Percentiles rank a stretch among this genome's conserved stretches.
Evolutionary conservation across 2,888 invertebrate genomes (phyloP).

Genomic region (Embidobia sp.): DNA sequence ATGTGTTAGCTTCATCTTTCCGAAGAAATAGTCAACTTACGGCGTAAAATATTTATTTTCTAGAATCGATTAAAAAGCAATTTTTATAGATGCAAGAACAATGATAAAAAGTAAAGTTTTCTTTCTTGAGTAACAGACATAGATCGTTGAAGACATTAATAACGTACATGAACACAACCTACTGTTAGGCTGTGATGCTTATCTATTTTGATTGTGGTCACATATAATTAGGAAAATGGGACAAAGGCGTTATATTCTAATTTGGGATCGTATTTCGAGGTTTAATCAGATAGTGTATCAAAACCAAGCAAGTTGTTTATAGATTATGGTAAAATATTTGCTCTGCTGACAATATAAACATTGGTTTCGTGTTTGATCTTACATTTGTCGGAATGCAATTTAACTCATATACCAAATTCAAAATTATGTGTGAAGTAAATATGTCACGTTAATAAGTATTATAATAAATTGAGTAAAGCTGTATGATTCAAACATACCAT

Average conservation of each 20-base stretch:
- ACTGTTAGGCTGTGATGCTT: constrained; percentile 37
- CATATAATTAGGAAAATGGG: constrained; percentile 56
- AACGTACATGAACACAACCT: constrained; percentile 27
- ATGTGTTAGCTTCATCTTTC: neutral
- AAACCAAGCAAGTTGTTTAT: constrained; percentile 26
- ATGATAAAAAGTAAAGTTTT: constrained; percentile 6
- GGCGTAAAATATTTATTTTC: too few relatives aligned
- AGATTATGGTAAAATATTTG: constrained; percentile 31
- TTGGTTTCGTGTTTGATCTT: constrained; percentile 9
- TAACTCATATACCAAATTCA: neutral
- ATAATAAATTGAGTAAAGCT: too few relatives aligned
- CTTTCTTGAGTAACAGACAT: constrained; percentile 16
- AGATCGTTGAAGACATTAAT: constrained; percentile 36
- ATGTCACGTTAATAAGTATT: too few relatives aligned
- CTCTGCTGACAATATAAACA: constrained; percentile 28
- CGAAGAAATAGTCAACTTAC: constrained; percentile 1
- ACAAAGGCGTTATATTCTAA: constrained; percentile 52
- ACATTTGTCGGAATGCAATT: neutral
- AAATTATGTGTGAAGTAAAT: too few relatives aligned
- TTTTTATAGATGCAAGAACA: too few relatives aligned
- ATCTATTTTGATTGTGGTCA: constrained; percentile 53
- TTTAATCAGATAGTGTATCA: constrained; percentile 46
- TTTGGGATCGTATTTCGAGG: constrained; percentile 42
- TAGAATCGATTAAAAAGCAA: neutral
- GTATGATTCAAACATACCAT: too few relatives aligned